Base-by-base conservation (phyloP, 2,888 invertebrate species). In the Anaspis maculata region DNA sequence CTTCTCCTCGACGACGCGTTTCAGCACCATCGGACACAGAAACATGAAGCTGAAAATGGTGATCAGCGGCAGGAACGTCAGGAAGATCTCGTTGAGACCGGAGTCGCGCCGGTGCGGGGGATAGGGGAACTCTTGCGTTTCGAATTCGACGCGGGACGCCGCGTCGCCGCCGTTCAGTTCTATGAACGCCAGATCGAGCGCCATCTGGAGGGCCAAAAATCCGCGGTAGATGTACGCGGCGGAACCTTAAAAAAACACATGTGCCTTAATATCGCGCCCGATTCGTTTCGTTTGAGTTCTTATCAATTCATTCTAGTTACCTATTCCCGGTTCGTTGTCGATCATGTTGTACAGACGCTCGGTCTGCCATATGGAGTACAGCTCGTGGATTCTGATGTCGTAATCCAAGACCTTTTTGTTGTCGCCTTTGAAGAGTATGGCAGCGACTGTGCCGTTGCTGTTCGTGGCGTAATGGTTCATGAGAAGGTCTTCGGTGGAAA, bases 1-100 rank as follows among this genome's bases (percentile, higher is more conserved):
- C 48, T 76, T 76, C 52, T 78, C 77, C 52, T 74, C 73, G 1
- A 76, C 73, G 25, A 74, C 62, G 28, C 72, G 65, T 44, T 73
- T 68, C 27, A 75, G 47, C 28, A 72, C 67, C 12, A 68, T 67
- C 7, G 74, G 70, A 49, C 73, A 74, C 6, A 69, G 55, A 30
- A 74, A 65, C 23, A 72, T 39, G 41, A 68, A 74, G 43, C 66
- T 64, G 44, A 68, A 59, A 6, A 68, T 48, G 2, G 67, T 63
- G 10, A 67, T 48, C 14, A 64, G 42, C 1, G 70, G 68, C 37
- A 70, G 44, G 21, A 64, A 48, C 14, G 52, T 35, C 30, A 52
- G 50, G 43, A 66, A 66, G 22, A 64, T 35, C 9, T 50, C 41
- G 6, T 47, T 51, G 3, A 59, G 32, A 2, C 55, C 52, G 3